These are phyloP conservation scores for Grammomys surdaster DNA, from an alignment of 2,113 vertebrate genomes.

Conservation along the genomic window DNA sequence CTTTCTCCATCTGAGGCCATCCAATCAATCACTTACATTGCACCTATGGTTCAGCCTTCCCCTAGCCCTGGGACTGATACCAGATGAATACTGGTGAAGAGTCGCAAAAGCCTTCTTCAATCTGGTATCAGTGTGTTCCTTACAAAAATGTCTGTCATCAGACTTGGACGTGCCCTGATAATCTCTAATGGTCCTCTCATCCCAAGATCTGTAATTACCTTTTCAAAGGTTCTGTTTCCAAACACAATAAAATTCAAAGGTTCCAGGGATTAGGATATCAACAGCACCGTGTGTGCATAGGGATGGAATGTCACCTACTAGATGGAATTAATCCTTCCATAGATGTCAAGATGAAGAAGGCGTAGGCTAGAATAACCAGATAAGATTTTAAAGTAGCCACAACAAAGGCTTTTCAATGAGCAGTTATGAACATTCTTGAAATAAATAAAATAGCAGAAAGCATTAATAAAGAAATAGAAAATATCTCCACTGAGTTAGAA, in stretches of 20 bases:
- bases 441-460: constrained; percentile 27
- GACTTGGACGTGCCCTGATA: neutral
- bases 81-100: neutral
- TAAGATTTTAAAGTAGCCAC: neutral
- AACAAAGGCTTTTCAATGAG: neutral
- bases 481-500: neutral
- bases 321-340: neutral
- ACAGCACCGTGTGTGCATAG: neutral
- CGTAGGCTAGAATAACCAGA: neutral
- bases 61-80: neutral
- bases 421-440: neutral
- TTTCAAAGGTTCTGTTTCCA: neutral
- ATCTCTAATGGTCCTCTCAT: neutral
- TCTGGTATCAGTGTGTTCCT: neutral
- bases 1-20: neutral
- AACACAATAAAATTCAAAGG: neutral
- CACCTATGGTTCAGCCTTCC: neutral
- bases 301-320: neutral
- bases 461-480: neutral
- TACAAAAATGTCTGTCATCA: neutral
- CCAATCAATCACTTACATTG: neutral
- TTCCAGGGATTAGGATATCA: neutral
- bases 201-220: neutral
- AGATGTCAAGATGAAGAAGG: neutral
- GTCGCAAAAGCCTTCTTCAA: neutral